Conservation (phyloP, 1,140 invertebrate species). For the Anastrepha ludens region DNA sequence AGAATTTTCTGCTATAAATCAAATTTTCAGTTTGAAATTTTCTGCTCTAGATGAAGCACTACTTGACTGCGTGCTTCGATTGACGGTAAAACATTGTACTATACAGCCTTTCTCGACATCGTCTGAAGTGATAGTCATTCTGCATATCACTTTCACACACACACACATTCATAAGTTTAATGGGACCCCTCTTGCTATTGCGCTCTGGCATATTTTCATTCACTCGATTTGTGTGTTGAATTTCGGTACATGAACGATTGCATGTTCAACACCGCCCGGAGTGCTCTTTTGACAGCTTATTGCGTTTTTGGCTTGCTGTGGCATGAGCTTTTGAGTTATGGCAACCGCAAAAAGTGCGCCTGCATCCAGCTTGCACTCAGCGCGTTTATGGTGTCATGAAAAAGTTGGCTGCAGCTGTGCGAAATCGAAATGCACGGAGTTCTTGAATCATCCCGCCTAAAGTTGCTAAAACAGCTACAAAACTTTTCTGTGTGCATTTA, state of each 20-base stretch:
- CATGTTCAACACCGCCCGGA: background rate
- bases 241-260: background rate
- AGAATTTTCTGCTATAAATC: slow-evolving; percentile 9
- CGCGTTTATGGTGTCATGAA: background rate
- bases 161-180: background rate
- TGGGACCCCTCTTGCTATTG: background rate
- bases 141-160: background rate
- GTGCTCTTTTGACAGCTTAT: slow-evolving; percentile 18
- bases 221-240: background rate
- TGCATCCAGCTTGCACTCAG: background rate
- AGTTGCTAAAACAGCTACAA: too few relatives aligned
- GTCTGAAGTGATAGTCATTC: background rate
- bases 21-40: background rate
- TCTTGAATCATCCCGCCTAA: background rate
- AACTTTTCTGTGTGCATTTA: too few relatives aligned
- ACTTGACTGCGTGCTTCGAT: background rate
- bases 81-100: background rate
- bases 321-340: background rate
- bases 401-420: background rate
- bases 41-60: background rate
- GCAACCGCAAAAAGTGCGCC: background rate
- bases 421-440: background rate
- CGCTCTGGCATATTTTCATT: background rate
- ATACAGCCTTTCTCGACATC: background rate
- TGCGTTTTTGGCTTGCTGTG: background rate